A percentile compares a stretch with the other conserved stretches of the same genome.
Conservation (phyloP, 2,797 vertebrate species). For the Myotis planiceps region DNA sequence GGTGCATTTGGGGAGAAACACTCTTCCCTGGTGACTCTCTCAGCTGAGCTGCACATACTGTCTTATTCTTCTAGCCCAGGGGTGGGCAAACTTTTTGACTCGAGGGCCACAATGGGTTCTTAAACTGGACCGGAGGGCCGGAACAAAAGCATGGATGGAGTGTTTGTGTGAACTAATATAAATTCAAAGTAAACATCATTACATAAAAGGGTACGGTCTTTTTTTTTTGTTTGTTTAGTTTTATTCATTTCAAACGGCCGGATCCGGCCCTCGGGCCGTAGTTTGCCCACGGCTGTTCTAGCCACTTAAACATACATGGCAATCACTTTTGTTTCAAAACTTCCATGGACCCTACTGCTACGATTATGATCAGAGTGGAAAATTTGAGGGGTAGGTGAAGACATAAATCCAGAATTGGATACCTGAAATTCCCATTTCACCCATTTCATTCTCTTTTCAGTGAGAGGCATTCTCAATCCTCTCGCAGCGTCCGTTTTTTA, state of each 20-base stretch:
- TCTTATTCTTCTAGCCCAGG: neutral
- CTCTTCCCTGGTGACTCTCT: slow-evolving; percentile 5
- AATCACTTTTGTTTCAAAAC: slow-evolving; percentile 26
- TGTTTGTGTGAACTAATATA: too few species aligned
- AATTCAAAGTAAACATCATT: too few species aligned
- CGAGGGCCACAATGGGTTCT: too few species aligned
- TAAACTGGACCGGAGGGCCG: too few species aligned
- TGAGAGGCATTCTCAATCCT: neutral
- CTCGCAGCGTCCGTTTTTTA: neutral
- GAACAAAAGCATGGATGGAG: too few species aligned
- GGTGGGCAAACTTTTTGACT: too few species aligned
- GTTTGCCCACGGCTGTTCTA: too few species aligned
- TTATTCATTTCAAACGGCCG: too few species aligned
- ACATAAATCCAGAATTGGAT: slow-evolving; percentile 22
- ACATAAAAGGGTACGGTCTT: too few species aligned
- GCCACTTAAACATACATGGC: slow-evolving; percentile 37
- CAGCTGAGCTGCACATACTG: neutral
- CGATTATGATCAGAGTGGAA: neutral
- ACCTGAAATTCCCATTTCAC: neutral
- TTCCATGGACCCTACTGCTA: neutral
- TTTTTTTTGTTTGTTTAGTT: too few species aligned
- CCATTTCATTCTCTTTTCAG: neutral
- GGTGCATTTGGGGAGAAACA: neutral
- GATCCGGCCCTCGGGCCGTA: too few species aligned
- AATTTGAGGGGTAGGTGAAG: neutral